Evolutionary conservation across 2,113 vertebrate species (phyloP).

Genomic region (Hymenochirus boettgeri): DNA sequence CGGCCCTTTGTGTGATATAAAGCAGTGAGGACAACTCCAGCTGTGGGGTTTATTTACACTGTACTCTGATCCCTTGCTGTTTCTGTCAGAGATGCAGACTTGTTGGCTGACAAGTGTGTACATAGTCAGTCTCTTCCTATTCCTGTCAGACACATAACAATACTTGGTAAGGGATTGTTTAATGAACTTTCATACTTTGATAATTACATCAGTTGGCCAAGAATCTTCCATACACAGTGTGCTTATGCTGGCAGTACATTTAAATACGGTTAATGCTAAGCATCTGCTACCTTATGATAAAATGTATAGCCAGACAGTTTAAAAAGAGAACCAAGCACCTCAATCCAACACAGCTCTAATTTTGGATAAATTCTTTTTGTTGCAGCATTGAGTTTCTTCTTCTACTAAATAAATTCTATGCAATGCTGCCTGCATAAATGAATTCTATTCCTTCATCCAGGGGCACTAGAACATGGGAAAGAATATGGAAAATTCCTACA

Average conservation of each 20-base stretch:
- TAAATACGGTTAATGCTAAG: conserved; percentile 32
- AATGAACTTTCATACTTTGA: conserved; percentile 31
- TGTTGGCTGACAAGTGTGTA: conserved; percentile 42
- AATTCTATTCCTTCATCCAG: background rate
- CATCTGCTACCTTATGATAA: conserved; percentile 35
- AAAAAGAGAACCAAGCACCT: conserved; percentile 34
- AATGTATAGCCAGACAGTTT: conserved; percentile 31
- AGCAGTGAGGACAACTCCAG: conserved; percentile 8
- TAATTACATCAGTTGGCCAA: conserved; percentile 40
- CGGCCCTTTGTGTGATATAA: background rate
- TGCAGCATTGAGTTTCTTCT: too few relatives aligned
- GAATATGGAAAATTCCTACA: background rate
- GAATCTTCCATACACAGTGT: conserved; percentile 37
- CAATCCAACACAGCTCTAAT: background rate
- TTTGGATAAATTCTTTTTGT: conserved; percentile 3
- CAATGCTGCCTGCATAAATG: too few relatives aligned
- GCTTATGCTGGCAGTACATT: conserved; percentile 32
- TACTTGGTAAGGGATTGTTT: conserved; percentile 31
- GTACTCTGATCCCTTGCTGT: conserved; percentile 30
- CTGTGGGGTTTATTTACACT: conserved; percentile 34
- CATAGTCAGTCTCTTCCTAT: conserved; percentile 28
- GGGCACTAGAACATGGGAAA: background rate
- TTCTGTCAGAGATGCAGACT: conserved; percentile 32
- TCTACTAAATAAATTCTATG: too few relatives aligned
- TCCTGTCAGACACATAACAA: conserved; percentile 35